Evolutionary conservation across 2,797 vertebrate species (phyloP).

Genomic region (Pogoniulus pusillus): DNA sequence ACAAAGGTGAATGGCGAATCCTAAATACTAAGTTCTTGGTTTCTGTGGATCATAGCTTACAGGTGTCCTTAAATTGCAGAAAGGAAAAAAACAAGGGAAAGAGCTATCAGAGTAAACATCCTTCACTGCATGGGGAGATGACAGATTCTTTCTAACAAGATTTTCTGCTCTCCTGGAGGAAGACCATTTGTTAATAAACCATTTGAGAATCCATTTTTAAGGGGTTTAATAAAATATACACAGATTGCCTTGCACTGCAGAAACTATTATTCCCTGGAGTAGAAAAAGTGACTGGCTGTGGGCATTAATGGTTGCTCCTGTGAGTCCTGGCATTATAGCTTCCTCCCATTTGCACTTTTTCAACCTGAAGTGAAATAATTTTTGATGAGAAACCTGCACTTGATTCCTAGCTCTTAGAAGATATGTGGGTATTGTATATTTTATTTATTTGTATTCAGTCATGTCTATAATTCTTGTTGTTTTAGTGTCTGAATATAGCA

Average conservation of each 20-base stretch:
- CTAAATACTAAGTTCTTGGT: not conserved
- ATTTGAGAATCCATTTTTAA: slow-evolving; percentile 67
- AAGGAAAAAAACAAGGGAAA: not conserved
- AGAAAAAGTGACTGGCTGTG: slow-evolving; percentile 42
- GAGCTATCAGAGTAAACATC: slow-evolving; percentile 16
- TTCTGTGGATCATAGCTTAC: not conserved
- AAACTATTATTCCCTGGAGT: slow-evolving; percentile 67
- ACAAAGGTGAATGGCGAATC: not conserved
- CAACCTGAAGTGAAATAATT: slow-evolving; percentile 45
- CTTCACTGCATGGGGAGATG: slow-evolving; percentile 37
- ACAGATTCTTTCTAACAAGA: slow-evolving; percentile 56
- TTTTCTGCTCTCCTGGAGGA: slow-evolving; percentile 64
- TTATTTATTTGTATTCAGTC: slow-evolving; percentile 66
- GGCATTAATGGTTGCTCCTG: slow-evolving; percentile 57
- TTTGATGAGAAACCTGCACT: slow-evolving; percentile 43
- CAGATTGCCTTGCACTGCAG: slow-evolving; percentile 37
- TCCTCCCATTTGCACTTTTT: slow-evolving; percentile 64
- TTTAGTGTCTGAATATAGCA: not conserved
- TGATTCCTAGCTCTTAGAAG: slow-evolving; percentile 28
- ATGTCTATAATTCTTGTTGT: not conserved
- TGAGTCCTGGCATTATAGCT: slow-evolving; percentile 55
- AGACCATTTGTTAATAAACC: slow-evolving; percentile 64
- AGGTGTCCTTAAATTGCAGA: slow-evolving; percentile 14
- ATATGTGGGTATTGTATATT: slow-evolving; percentile 48
- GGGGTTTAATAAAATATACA: slow-evolving; percentile 72